Conservation (phyloP, 2,113 vertebrate genomes). For the Hiodon tergisus region DNA sequence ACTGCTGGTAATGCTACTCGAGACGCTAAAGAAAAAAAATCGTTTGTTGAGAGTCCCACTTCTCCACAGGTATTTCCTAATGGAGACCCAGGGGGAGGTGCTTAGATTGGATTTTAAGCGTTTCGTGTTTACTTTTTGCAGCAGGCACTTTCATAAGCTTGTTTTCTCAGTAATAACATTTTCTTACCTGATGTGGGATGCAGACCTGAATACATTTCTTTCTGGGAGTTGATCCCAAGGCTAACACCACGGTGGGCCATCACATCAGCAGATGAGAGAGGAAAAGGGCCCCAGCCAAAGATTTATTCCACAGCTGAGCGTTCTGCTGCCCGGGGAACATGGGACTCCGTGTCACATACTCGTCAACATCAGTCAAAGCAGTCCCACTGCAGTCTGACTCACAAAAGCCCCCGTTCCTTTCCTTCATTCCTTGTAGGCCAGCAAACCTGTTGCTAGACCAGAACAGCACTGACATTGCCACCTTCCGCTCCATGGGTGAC, state of each 20-base stretch:
- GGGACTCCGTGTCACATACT: neutral
- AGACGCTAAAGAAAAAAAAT: slow-evolving; percentile 18
- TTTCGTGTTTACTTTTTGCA: slow-evolving; percentile 20
- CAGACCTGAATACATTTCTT: slow-evolving; percentile 12
- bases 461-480: slow-evolving; percentile 77
- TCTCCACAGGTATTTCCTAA: slow-evolving; percentile 37
- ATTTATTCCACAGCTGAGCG: slow-evolving; percentile 25
- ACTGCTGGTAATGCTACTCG: slow-evolving; percentile 16
- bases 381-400: neutral
- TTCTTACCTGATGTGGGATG: slow-evolving; percentile 29
- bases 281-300: slow-evolving; percentile 21
- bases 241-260: slow-evolving; percentile 11
- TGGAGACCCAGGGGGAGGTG: slow-evolving; percentile 8
- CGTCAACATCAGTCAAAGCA: neutral
- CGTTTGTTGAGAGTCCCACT: slow-evolving; percentile 11
- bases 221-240: slow-evolving; percentile 12
- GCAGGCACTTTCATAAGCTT: slow-evolving; percentile 28
- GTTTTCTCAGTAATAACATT: slow-evolving; percentile 26
- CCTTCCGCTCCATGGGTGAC: slow-evolving; percentile 74
- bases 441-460: slow-evolving; percentile 90
- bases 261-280: slow-evolving; percentile 4
- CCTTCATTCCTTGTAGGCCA: slow-evolving; percentile 62
- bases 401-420: slow-evolving; percentile 10
- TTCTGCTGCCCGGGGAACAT: neutral
- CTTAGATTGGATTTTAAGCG: slow-evolving; percentile 2